Percentiles rank a stretch among this genome's conserved stretches.
These are phyloP conservation scores for Rotaria magnacalcarata DNA, from an alignment of 2,888 invertebrate species.

Conservation along the genomic window DNA sequence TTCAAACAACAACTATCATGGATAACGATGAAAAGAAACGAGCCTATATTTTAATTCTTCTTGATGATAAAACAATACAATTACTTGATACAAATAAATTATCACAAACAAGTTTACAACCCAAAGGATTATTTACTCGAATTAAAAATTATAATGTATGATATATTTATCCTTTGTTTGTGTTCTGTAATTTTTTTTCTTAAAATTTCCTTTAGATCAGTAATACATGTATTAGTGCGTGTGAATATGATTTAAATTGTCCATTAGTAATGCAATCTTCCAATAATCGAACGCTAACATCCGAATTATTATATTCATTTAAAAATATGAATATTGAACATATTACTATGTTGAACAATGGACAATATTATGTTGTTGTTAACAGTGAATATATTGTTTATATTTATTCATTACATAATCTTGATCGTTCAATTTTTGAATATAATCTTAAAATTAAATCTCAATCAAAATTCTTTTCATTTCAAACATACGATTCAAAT, in stretches of 20 bases:
- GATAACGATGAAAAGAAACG: background rate
- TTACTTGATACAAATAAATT: slow-evolving; percentile 11
- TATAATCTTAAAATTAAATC: background rate
- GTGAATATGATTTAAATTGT: background rate
- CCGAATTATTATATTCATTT: background rate
- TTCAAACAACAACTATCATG: background rate
- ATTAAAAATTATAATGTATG: background rate
- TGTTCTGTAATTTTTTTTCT: background rate
- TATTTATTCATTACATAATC: background rate
- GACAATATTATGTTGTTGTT: background rate
- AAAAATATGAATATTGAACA: background rate
- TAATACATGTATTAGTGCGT: background rate
- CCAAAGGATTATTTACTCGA: background rate
- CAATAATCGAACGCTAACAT: background rate
- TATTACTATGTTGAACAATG: background rate
- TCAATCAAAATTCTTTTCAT: background rate
- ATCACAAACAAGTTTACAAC: slow-evolving; percentile 1
- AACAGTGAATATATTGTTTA: background rate
- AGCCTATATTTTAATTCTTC: background rate
- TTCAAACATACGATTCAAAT: background rate
- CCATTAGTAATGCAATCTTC: background rate
- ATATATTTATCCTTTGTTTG: background rate
- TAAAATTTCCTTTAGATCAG: background rate
- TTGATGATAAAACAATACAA: background rate
- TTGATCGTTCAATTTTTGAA: background rate